phyloP scores from a whole-genome alignment of 2,888 invertebrate species.

The Platerodrilus igneus region DNA sequence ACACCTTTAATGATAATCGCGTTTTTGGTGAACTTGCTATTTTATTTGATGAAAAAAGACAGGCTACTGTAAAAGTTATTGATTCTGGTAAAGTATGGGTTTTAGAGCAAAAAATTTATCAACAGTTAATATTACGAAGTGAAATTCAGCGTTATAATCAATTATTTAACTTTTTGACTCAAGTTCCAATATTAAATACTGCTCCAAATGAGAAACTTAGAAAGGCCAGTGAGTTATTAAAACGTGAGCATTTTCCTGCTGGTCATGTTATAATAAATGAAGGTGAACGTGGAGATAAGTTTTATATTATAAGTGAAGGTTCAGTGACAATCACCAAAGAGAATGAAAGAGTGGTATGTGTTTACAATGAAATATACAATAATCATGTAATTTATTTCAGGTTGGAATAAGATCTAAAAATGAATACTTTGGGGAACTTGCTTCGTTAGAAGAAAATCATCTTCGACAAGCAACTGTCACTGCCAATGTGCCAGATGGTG shows the following conservation, averaged over 20 bases:
- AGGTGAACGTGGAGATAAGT: slow-evolving; percentile 83
- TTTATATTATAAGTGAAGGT: slow-evolving; percentile 85
- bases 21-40: slow-evolving; percentile 91
- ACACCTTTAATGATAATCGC: slow-evolving; percentile 74
- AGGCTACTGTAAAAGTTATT: slow-evolving; percentile 80
- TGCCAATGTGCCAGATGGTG: slow-evolving; percentile 74
- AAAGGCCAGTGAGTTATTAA: slow-evolving; percentile 82
- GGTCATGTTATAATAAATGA: slow-evolving; percentile 77
- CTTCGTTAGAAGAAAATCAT: slow-evolving; percentile 74
- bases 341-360: slow-evolving; percentile 59
- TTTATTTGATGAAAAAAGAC: slow-evolving; percentile 86
- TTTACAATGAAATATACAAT: slow-evolving; percentile 38
- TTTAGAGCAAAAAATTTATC: slow-evolving; percentile 78
- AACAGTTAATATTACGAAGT: slow-evolving; percentile 83
- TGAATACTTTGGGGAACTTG: slow-evolving; percentile 86
- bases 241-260: slow-evolving; percentile 79
- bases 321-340: slow-evolving; percentile 73
- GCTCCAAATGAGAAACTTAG: slow-evolving; percentile 65
- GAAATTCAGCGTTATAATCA: slow-evolving; percentile 80
- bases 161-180: slow-evolving; percentile 75
- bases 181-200: slow-evolving; percentile 72
- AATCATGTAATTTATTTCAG: too few species aligned
- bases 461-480: slow-evolving; percentile 83
- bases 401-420: slow-evolving; percentile 71
- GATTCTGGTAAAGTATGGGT: slow-evolving; percentile 83